Evolutionary conservation across 2,113 vertebrate species (phyloP).

Genomic region (Octodon degus): DNA sequence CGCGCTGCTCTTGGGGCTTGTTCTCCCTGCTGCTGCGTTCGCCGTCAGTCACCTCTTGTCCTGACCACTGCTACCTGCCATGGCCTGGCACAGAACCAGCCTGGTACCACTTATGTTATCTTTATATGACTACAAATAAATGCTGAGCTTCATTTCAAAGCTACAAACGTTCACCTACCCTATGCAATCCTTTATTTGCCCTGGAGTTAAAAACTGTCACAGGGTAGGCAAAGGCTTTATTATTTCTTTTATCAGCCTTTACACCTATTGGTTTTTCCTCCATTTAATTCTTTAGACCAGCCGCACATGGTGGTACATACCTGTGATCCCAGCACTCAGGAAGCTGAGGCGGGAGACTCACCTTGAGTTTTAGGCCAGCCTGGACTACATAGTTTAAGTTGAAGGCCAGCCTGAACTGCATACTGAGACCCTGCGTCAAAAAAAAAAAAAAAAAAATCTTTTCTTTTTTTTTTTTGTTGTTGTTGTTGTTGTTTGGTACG

Average conservation of each 20-base stretch:
- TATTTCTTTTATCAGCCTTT: neutral
- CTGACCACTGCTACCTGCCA: neutral
- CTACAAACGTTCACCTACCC: neutral
- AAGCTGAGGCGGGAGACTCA: neutral
- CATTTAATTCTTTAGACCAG: neutral
- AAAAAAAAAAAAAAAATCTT: neutral
- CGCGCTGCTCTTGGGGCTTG: accelerated
- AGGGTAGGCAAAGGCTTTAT: neutral
- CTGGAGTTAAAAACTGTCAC: neutral
- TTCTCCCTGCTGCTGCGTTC: neutral
- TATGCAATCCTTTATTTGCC: neutral
- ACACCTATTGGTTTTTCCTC: neutral
- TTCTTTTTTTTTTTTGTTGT: no score
- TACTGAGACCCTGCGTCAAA: neutral
- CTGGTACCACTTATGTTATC: neutral
- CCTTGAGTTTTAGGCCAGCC: neutral
- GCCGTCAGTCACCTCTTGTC: neutral
- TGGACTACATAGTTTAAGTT: neutral
- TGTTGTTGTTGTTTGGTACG: no score
- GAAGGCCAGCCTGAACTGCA: neutral
- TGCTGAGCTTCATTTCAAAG: neutral
- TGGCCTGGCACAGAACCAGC: neutral
- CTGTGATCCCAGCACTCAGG: neutral
- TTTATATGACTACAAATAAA: neutral
- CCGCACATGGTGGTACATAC: neutral